Evolutionary conservation across 2,797 vertebrate species (phyloP).

Genomic region (Bradypodion ventrale): DNA sequence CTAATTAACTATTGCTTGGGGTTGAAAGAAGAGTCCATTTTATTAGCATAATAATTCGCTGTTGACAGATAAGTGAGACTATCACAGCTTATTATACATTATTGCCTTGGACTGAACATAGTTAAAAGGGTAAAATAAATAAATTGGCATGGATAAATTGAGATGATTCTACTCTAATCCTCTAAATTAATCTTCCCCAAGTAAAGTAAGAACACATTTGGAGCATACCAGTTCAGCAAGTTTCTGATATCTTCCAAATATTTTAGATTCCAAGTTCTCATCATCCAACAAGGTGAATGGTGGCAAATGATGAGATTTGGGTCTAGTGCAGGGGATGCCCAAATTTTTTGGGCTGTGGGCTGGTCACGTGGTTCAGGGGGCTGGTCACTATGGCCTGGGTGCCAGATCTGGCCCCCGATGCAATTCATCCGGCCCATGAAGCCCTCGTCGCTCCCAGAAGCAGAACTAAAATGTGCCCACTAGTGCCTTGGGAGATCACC

Average conservation of each 20-base stretch:
- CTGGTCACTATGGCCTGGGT: no score
- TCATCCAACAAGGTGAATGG: not conserved
- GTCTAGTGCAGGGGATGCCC: no score
- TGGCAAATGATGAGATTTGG: not conserved
- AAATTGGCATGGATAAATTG: not conserved
- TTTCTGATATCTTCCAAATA: not conserved
- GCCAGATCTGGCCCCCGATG: no score
- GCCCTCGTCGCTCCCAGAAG: no score
- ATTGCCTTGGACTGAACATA: no score
- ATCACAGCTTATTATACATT: not conserved
- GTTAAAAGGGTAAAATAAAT: not conserved
- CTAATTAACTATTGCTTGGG: not conserved
- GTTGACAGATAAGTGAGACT: not conserved
- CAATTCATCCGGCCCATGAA: no score
- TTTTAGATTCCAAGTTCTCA: not conserved
- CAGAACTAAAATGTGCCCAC: no score
- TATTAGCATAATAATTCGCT: not conserved
- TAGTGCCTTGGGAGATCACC: not conserved
- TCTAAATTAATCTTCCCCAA: not conserved
- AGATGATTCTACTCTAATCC: not conserved
- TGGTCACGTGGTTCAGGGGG: no score
- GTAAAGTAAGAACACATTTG: no score
- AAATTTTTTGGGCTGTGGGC: no score
- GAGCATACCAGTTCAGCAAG: no score
- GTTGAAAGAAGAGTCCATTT: not conserved